phyloP scores from a whole-genome alignment of 2,888 invertebrate genomes.

The Hyposoter dolosus region DNA sequence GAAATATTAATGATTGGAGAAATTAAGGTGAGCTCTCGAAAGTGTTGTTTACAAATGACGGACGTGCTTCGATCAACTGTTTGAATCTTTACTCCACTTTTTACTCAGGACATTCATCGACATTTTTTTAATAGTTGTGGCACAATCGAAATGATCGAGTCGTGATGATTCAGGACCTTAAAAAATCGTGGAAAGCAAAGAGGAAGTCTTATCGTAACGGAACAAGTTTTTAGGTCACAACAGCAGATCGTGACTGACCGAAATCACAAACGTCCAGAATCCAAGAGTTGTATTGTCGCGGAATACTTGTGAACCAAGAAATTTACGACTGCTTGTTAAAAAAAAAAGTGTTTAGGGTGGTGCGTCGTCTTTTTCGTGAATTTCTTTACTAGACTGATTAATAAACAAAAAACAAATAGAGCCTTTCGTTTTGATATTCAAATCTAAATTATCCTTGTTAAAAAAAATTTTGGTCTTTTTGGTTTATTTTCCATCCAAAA shows the following conservation, averaged over 20 bases:
- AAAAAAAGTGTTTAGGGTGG: neutral
- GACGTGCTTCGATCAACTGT: neutral
- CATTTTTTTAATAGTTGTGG: neutral
- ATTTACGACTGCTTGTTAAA: neutral
- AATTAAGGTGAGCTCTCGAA: neutral
- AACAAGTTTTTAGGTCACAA: slow-evolving; percentile 25
- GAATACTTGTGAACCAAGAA: neutral
- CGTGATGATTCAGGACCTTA: neutral
- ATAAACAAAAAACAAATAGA: neutral
- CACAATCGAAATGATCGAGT: neutral
- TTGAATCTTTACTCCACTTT: neutral
- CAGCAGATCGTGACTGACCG: slow-evolving; percentile 19
- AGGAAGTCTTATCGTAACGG: slow-evolving; percentile 36
- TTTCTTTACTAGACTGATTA: neutral
- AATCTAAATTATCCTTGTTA: too few species aligned
- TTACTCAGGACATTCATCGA: neutral
- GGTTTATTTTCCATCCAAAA: neutral
- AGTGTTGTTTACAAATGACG: neutral
- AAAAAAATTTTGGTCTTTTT: too few species aligned
- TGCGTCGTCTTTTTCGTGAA: neutral
- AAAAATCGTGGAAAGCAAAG: neutral
- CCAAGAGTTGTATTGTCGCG: neutral
- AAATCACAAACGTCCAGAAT: neutral
- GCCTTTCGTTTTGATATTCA: neutral
- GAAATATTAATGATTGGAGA: neutral